phyloP scores from a whole-genome alignment of 92 coral and sea anemone species.

The Micromussa lordhowensis region DNA sequence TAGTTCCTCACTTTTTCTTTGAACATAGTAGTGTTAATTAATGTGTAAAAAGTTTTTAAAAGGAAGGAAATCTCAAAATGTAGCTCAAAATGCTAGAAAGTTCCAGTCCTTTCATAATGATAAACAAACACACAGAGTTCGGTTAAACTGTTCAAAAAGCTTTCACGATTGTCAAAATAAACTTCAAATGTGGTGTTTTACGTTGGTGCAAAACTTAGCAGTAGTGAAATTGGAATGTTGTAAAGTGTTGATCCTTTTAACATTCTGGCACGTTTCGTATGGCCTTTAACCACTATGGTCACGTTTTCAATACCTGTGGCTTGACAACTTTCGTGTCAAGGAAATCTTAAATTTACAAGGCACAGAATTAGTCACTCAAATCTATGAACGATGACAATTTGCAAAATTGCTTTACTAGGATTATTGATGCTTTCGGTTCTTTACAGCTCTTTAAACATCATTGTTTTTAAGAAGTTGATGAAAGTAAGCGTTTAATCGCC shows the following conservation, averaged over 20 bases:
- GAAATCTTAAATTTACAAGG: background rate
- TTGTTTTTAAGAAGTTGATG: constrained; percentile 20
- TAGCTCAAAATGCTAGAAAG: background rate
- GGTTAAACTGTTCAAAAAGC: background rate
- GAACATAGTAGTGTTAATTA: background rate
- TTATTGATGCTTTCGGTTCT: constrained; percentile 19
- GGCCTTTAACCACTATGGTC: constrained; percentile 1
- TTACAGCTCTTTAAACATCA: constrained; percentile 12
- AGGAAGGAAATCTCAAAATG: background rate
- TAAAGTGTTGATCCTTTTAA: background rate
- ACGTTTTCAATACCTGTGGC: background rate
- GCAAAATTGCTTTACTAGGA: constrained; percentile 13
- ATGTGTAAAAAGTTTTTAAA: background rate
- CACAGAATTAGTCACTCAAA: background rate
- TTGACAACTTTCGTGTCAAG: background rate
- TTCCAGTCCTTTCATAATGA: background rate
- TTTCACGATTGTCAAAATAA: background rate
- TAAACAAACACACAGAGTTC: background rate
- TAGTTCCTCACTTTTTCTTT: background rate
- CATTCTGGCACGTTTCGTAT: background rate
- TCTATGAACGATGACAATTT: constrained; percentile 18
- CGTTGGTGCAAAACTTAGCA: background rate
- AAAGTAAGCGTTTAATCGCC: constrained; percentile 14
- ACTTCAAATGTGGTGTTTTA: background rate
- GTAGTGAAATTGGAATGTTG: background rate